Base-by-base conservation (phyloP, 2,113 vertebrate genomes). In the Ardeotis arabs region DNA sequence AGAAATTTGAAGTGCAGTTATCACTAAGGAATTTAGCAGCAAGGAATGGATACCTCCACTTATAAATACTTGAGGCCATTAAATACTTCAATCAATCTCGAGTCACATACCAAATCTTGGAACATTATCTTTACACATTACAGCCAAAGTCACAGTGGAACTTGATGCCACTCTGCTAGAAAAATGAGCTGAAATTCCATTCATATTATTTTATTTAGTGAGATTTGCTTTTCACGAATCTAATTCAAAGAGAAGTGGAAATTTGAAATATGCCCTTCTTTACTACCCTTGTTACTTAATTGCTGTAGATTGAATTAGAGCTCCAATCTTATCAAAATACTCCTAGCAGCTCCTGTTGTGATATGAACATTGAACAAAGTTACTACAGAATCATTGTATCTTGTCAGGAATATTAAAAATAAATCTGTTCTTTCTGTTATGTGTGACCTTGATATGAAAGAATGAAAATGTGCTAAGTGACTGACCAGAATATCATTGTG, bases 371-470 rank as follows among this genome's bases (percentile, higher is more conserved):
- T 64, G 73, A 84, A 81, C 41, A 73, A 94, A 94, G 27, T 89
- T 88, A 66, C 27, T 91, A 28, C 50, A 76, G 24, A 94, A 93
- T 87, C 50, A 49, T 44, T 64, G 22, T 31, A 63, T 88, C 59
- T 84, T 86, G 72, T 21, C 52, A 91, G 29, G 23, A 92, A 79
- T 67, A 84, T 86, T 74, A 77, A 95, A 94, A 95, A 81, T 81
- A 88, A 93, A 58, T 58, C 27, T 64, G 22, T 60, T 77, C 20
- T 84, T 91, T 82, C 50, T 92, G 74, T 79, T 47, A 67, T 67
- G 16, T 66, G 39, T 87, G 76, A 84, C 69, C 44, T 84, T 80
- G 73, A 74, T 94, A 70, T 29, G 49, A 45, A 95, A 56, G 39
- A 84, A 62, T 17, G 29, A 84, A 87, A 90, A 58, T n/a, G 20